Evolutionary conservation across 1,140 invertebrate species (phyloP), one percentile per base, ranked within the genome.

Genomic region (Galleria mellonella): DNA sequence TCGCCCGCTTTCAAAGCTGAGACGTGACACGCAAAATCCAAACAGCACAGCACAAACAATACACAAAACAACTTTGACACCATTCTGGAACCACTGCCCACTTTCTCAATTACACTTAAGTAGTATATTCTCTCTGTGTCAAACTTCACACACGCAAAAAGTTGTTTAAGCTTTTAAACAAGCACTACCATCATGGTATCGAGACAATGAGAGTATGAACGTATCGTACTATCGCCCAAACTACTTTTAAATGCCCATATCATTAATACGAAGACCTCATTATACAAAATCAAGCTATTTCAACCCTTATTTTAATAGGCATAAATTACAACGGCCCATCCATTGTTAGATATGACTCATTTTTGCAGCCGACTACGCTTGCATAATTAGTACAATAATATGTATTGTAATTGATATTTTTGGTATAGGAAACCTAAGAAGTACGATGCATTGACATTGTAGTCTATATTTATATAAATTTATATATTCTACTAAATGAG

Each of bases 231-330:
- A 43, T 43, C 41, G 27, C 37, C 29, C 13, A 43, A 43, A 17
- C 41, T 43, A 35, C 41, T 43, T 43, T n/a, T 27, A 32, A 43
- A 43, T 43, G 31, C 32, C 17, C 41, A 43, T 43, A 43, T 43
- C 41, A 43, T 33, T 17, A 43, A 33, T 33, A 43, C 23, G 17
- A n/a, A 27, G 32, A 29, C 37, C 27, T 39, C 37, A 27, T 28
- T 39, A 37, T 1, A 6, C 0, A 2, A 29, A 6, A 17, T 7
- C 27, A 29, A 12, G 27, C 15, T 17, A 39, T 12, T 39, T 12
- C 37, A 39, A 28, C 37, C 37, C 37, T 39, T 39, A 39, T 39
- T 39, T 15, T 10, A 10, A 17, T 37, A 17, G 35, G 35, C 35
- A 13, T 37, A 37, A 37, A 23, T 15, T 37, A 13, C 8, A 37